Conservation (phyloP, 2,113 vertebrate species). For the Electrona antarctica region DNA sequence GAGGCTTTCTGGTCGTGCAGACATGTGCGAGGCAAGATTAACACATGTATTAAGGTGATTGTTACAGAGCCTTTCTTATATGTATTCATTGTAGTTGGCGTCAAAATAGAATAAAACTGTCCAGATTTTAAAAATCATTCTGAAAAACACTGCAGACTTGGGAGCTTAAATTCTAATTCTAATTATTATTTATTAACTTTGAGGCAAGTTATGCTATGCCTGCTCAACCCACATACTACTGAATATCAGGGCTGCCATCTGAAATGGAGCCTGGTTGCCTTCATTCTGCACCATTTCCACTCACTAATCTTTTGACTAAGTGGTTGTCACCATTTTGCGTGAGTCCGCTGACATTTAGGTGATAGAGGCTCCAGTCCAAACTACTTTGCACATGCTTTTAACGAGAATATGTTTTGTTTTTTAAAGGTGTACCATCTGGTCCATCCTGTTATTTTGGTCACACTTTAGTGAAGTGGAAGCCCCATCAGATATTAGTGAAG, state of each 20-base stretch:
- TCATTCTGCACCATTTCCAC: not conserved
- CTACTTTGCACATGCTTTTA: not conserved
- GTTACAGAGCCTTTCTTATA: constrained; percentile 36
- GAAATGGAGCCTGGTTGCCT: not conserved
- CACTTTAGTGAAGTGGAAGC: not conserved
- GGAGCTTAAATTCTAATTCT: not conserved
- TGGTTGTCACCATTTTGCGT: not conserved
- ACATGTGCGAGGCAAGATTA: constrained; percentile 28
- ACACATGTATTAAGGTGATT: constrained; percentile 40
- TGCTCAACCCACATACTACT: not conserved
- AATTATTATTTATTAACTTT: constrained; percentile 16
- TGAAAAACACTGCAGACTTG: constrained; percentile 5
- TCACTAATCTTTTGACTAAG: too few species aligned
- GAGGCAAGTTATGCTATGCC: not conserved
- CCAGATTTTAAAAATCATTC: constrained; percentile 17
- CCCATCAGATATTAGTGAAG: not conserved
- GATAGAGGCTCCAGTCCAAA: not conserved
- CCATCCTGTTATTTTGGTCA: not conserved
- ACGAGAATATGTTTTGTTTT: not conserved
- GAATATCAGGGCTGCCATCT: not conserved
- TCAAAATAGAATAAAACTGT: constrained; percentile 41
- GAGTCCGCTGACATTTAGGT: not conserved
- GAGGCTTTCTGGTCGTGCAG: too few species aligned
- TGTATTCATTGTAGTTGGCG: constrained; percentile 16
- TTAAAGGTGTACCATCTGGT: not conserved